A percentile compares a stretch with the other conserved stretches of the same genome.
Evolutionary conservation across 2,113 vertebrate genomes (phyloP).

Genomic region (Bombycilla garrulus): DNA sequence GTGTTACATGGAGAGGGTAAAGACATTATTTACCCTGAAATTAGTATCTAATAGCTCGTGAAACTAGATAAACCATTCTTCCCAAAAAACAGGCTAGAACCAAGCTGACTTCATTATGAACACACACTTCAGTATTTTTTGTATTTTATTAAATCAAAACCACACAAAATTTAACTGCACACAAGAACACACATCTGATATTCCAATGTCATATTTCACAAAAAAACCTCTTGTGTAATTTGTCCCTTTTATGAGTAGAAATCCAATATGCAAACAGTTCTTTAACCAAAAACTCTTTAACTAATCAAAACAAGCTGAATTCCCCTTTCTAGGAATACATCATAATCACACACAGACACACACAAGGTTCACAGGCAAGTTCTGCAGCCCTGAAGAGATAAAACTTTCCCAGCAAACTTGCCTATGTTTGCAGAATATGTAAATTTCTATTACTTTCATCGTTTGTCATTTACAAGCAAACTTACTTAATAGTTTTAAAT

Average conservation of each 20-base stretch:
- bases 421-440: not conserved
- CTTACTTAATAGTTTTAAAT: slow-evolving; percentile 52
- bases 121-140: not conserved
- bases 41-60: not conserved
- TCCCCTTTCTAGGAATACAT: slow-evolving; percentile 43
- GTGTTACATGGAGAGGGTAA: not conserved
- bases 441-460: slow-evolving; percentile 23
- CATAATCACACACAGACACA: slow-evolving; percentile 36
- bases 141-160: slow-evolving; percentile 66
- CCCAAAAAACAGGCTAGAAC: not conserved
- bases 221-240: slow-evolving; percentile 26
- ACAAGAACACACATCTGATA: slow-evolving; percentile 43
- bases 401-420: slow-evolving; percentile 26
- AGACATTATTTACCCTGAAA: not conserved
- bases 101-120: not conserved
- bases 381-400: slow-evolving; percentile 18
- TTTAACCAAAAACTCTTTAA: slow-evolving; percentile 41
- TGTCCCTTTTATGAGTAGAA: slow-evolving; percentile 38
- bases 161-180: slow-evolving; percentile 41
- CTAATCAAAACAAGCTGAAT: slow-evolving; percentile 52
- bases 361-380: slow-evolving; percentile 41
- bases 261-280: slow-evolving; percentile 61
- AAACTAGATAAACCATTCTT: not conserved
- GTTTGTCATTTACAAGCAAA: slow-evolving; percentile 53
- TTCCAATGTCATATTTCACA: slow-evolving; percentile 6